Percentiles rank a stretch among this genome's conserved stretches.
These are phyloP conservation scores for Xenotilapia leptura DNA, from an alignment of 2,113 vertebrate species.

Conservation along the genomic window DNA sequence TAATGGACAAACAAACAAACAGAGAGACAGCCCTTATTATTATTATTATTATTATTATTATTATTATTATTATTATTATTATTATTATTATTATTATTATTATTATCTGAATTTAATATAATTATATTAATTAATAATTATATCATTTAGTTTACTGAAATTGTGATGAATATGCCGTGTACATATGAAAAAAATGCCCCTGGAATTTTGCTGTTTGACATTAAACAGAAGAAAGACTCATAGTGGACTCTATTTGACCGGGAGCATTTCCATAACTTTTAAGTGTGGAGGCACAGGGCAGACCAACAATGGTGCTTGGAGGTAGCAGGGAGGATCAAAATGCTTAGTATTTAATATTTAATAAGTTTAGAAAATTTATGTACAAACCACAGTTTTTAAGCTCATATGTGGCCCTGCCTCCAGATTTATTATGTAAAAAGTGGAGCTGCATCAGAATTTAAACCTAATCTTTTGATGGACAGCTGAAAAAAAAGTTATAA, in stretches of 20 bases:
- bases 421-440: not conserved
- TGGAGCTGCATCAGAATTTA: not conserved
- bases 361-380: not conserved
- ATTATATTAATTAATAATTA: not conserved
- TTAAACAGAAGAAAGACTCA: not conserved
- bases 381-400: not conserved
- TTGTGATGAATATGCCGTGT: not conserved
- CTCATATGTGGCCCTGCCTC: not conserved
- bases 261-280: not conserved
- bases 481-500: not conserved
- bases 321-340: not conserved
- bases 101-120: not conserved
- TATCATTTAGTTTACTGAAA: not conserved
- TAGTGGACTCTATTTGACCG: not conserved
- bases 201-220: not conserved
- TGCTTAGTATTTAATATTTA: not conserved
- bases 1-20: not conserved
- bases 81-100: not conserved
- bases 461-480: not conserved
- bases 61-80: not conserved
- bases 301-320: not conserved
- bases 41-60: not conserved
- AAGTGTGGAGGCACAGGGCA: not conserved
- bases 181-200: not conserved
- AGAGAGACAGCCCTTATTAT: not conserved